Conservation (phyloP, 2,888 invertebrate genomes). For the Papilio demoleus region DNA sequence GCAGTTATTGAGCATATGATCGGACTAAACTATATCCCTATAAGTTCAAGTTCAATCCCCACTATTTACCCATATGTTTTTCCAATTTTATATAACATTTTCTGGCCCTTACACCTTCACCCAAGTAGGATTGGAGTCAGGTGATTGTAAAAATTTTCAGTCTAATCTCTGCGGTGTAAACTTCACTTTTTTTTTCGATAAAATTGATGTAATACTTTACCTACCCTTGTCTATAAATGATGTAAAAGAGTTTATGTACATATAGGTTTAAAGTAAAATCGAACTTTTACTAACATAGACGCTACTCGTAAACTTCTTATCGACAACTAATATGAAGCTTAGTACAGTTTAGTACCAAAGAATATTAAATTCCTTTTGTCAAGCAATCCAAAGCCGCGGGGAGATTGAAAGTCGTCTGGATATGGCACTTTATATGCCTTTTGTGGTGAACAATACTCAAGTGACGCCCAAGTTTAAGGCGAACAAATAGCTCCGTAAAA, state of each 20-base stretch:
- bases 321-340: constrained; percentile 11
- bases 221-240: not conserved
- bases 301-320: not conserved
- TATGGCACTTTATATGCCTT: constrained; percentile 25
- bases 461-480: constrained; percentile 8
- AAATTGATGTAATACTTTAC: not conserved
- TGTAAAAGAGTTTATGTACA: not conserved
- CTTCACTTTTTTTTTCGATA: no score
- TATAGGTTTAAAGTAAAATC: not conserved
- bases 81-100: no score
- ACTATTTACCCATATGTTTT: no score
- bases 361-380: constrained; percentile 21
- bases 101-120: no score
- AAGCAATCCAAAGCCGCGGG: constrained; percentile 28
- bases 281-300: not conserved
- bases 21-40: no score
- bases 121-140: no score
- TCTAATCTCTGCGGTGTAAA: no score
- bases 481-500: constrained; percentile 13
- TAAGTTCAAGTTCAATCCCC: no score
- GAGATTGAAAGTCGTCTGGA: constrained; percentile 24
- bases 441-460: constrained; percentile 31
- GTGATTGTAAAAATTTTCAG: no score
- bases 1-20: no score
- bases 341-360: not conserved